Evolutionary conservation across 2,797 vertebrate genomes (phyloP), one percentile per base, ranked within the genome.

Genomic region (Melopsittacus undulatus): DNA sequence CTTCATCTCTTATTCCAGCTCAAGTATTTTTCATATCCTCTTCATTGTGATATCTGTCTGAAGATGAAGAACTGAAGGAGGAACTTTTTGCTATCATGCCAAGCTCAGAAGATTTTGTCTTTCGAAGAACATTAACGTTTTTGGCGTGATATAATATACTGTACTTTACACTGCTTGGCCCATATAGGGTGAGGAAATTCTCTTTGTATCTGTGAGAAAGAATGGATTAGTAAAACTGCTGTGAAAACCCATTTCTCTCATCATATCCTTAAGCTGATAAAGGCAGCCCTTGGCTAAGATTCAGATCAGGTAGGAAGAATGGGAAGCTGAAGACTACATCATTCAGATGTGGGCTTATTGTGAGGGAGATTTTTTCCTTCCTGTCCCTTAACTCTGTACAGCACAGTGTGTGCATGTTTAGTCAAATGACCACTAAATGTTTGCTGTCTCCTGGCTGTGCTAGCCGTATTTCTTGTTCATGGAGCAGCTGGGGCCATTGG

Each of bases 351-450:
- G 38, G 6, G 6, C 57, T 86, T 86, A 32, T 23, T 26, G 18
- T 32, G 12, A 10, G 19, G 13, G 29, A 42, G 45, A 70, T 49
- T 10, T 81, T 87, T 82, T 40, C 19, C 67, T 81, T 63, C 51
- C 62, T 1, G 1, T 59, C 19, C 7, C 12, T 73, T 73, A 83
- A 43, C 11, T 62, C 69, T 79, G 20, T 15, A 38, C n/a, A 48
- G 16, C 0, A 0, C 4, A 2, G 4, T 26, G 30, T 18, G 8
- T 45, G 45, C 17, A 22, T 1, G 3, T 74, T 78, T 67, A 68
- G 36, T 61, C 46, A 75, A 46, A 59, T 13, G 22, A 4, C 67
- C 62, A 49, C 36, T 62, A 61, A 80, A 54, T 0, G 1, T 18
- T 78, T 57, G 24, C 10, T 4, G 2, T 23, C 46, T 75, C n/a